Conservation (phyloP, 2,113 vertebrate species). For the Okapia johnstoni region DNA sequence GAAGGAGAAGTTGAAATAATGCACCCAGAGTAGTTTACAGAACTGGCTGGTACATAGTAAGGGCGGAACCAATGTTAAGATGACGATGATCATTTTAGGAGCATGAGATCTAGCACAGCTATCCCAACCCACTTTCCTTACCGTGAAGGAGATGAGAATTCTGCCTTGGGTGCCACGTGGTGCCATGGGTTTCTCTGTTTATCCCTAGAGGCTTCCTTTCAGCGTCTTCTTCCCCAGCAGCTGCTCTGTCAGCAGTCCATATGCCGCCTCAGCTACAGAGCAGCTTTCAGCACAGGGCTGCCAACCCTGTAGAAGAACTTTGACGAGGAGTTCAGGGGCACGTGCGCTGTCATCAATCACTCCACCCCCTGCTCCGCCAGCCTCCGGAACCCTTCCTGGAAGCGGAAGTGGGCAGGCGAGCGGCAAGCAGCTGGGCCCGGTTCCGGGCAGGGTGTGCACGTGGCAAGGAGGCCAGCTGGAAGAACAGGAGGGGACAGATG, state of each 20-base stretch:
- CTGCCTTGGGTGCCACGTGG: constrained; percentile 72
- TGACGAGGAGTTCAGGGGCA: constrained; percentile 76
- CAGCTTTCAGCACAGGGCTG: constrained; percentile 79
- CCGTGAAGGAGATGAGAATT: constrained; percentile 25
- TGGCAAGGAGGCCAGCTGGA: constrained; percentile 62
- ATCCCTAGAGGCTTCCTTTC: constrained; percentile 84
- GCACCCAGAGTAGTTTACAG: background rate
- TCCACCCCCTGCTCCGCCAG: constrained; percentile 32
- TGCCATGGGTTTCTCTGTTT: constrained; percentile 79
- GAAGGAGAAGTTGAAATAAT: background rate
- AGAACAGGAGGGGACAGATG: constrained; percentile 62
- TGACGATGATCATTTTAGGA: background rate
- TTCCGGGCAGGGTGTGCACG: background rate
- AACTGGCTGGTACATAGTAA: background rate
- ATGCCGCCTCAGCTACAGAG: constrained; percentile 80
- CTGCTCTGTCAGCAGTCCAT: constrained; percentile 84
- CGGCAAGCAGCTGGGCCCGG: background rate
- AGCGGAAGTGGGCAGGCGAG: constrained; percentile 19
- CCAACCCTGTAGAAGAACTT: constrained; percentile 78
- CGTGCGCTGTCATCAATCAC: constrained; percentile 65
- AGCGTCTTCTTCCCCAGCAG: constrained; percentile 80
- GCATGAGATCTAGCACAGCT: background rate
- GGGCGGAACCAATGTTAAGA: background rate
- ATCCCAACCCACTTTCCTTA: background rate
- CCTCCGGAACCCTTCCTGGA: background rate